Percentiles rank a stretch among this genome's conserved stretches.
These are phyloP conservation scores for Trissoscelio sp. DNA, from an alignment of 2,888 invertebrate species.

Conservation along the genomic window DNA sequence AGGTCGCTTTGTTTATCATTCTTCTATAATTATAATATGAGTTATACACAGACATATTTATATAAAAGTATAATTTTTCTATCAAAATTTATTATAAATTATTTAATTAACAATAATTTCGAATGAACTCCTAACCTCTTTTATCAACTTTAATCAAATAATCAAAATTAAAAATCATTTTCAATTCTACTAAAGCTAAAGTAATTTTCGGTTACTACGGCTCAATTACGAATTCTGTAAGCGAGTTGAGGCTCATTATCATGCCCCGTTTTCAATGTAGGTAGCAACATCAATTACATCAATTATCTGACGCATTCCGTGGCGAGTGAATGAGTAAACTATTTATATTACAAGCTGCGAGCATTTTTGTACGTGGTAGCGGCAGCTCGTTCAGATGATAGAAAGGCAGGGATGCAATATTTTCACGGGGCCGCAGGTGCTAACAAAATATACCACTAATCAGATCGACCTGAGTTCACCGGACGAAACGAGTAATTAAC, in stretches of 20 bases:
- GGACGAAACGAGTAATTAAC: slow-evolving; percentile 78
- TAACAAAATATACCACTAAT: slow-evolving; percentile 77
- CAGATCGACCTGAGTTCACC: slow-evolving; percentile 71
- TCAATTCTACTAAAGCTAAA: not conserved
- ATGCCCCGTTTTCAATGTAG: slow-evolving; percentile 39
- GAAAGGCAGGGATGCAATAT: slow-evolving; percentile 58
- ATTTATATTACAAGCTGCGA: slow-evolving; percentile 57
- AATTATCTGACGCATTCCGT: slow-evolving; percentile 51
- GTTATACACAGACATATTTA: no score
- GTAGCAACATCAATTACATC: slow-evolving; percentile 62
- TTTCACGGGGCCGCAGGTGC: slow-evolving; percentile 75
- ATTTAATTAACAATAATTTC: no score
- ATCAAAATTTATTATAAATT: no score
- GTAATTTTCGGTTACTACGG: not conserved
- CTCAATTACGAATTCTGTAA: slow-evolving; percentile 17
- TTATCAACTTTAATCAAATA: no score
- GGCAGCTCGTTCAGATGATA: slow-evolving; percentile 58
- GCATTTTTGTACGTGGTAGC: slow-evolving; percentile 58
- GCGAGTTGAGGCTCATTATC: slow-evolving; percentile 47
- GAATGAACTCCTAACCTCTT: no score
- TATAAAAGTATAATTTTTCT: no score
- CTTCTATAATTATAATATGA: no score
- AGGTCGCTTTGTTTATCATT: no score
- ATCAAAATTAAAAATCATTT: not conserved
- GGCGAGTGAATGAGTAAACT: slow-evolving; percentile 47